Percentiles rank a stretch among this genome's conserved stretches.
Evolutionary conservation across 2,888 invertebrate genomes (phyloP).

Genomic region (Microplitis manilae): DNA sequence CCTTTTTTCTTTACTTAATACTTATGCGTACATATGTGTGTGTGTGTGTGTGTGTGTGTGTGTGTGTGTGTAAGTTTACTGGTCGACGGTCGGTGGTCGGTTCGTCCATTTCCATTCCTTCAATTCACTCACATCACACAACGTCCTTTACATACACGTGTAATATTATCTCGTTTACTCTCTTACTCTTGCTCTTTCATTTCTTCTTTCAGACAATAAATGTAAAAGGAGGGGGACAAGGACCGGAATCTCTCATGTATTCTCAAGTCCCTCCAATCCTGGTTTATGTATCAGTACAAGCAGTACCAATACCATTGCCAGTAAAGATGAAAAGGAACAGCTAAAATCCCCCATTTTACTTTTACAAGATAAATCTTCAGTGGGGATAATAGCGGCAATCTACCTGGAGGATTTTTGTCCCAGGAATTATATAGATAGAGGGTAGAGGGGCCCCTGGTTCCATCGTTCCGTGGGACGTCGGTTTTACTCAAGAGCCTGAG

Average conservation of each 20-base stretch:
- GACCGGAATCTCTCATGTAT: background rate
- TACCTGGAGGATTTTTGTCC: constrained; percentile 69
- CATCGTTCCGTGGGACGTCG: constrained; percentile 3
- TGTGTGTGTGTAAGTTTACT: background rate
- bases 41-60: no score
- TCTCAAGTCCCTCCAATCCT: background rate
- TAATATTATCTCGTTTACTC: constrained; percentile 13
- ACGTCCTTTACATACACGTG: constrained; percentile 13
- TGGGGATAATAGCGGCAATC: constrained; percentile 68
- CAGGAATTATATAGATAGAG: constrained; percentile 62
- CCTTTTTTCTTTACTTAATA: constrained; percentile 44
- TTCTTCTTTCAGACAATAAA: constrained; percentile 10
- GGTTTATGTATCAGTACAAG: constrained; percentile 25
- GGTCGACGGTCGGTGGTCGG: constrained; percentile 3
- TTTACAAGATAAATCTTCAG: constrained; percentile 46
- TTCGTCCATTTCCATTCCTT: background rate
- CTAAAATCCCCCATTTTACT: constrained; percentile 25
- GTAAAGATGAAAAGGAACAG: background rate
- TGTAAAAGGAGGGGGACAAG: background rate
- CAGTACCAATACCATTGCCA: constrained; percentile 11
- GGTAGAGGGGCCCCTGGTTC: constrained; percentile 48
- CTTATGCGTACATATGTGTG: background rate
- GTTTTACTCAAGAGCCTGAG: constrained; percentile 43
- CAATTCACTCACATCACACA: constrained; percentile 1
- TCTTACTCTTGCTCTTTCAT: constrained; percentile 15